phyloP scores from a whole-genome alignment of 2,113 vertebrate genomes.

The Cynoglossus semilaevis region DNA sequence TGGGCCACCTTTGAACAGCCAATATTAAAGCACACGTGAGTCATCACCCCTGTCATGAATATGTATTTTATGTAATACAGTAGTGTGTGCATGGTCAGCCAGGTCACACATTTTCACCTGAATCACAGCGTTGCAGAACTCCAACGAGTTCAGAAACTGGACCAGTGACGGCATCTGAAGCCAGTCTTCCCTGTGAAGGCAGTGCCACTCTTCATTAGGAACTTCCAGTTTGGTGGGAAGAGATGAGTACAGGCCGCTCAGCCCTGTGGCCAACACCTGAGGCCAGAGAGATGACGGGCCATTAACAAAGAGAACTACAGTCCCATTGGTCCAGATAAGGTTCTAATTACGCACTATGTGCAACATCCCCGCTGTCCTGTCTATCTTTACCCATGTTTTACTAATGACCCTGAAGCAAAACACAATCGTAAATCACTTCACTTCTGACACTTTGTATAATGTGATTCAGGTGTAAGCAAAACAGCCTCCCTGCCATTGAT shows the following conservation, averaged over 20 bases:
- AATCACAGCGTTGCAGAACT: slow-evolving; percentile 96
- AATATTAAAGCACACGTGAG: slow-evolving; percentile 7
- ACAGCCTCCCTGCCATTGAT: background rate
- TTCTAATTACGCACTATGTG: too few species aligned
- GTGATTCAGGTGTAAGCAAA: slow-evolving; percentile 9
- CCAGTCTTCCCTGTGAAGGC: slow-evolving; percentile 90
- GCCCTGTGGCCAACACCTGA: slow-evolving; percentile 92
- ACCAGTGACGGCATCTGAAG: slow-evolving; percentile 86
- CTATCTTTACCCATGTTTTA: slow-evolving; percentile 6
- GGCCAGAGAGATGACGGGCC: background rate
- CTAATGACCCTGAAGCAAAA: background rate
- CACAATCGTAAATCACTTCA: slow-evolving; percentile 7
- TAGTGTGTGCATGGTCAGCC: background rate
- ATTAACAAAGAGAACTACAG: background rate
- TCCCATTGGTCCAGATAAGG: background rate
- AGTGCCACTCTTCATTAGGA: slow-evolving; percentile 91
- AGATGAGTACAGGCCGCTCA: slow-evolving; percentile 95
- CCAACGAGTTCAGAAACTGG: slow-evolving; percentile 96
- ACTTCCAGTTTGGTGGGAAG: slow-evolving; percentile 91
- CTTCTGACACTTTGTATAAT: slow-evolving; percentile 2
- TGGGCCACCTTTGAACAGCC: slow-evolving; percentile 84
- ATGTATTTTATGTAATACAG: slow-evolving; percentile 13
- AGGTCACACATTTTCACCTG: slow-evolving; percentile 77
- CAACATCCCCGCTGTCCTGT: too few species aligned
- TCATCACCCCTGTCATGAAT: background rate